Base-by-base conservation (phyloP, 2,888 invertebrate species). In the Plebejus melissa region DNA sequence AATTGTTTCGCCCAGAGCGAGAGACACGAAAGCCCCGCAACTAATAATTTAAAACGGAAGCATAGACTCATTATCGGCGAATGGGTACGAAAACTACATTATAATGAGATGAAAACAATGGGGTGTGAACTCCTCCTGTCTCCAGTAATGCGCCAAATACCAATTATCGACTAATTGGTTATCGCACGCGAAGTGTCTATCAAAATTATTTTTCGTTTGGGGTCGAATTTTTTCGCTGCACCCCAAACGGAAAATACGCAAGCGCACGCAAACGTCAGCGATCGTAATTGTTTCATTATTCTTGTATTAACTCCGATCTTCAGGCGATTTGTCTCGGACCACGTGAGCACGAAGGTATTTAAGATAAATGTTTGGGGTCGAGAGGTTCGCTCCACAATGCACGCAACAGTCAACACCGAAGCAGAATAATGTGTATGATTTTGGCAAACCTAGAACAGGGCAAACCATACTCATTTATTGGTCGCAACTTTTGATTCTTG, bases 211-310 rank as follows among this genome's bases (percentile, higher is more conserved):
- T 80, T 90, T 87, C 83, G 89, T 89, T 85, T 86, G 86, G 90
- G 82, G 78, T 82, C 84, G 86, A 71, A 54, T 84, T 88, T 88
- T 87, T 88, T 87, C 86, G 85, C 86, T 85, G 87, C 86, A 86
- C 89, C 90, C 89, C 83, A 77, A 70, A 69, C 84, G 82, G 84
- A 77, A 71, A 71, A 46, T 41, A 80, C 75, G 76, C 79, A 74
- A 76, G 76, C 80, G 78, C 82, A 92, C 91, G 92, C 91, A 85
- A 90, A 85, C 88, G 88, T 86, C 90, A 86, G 88, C 87, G 88
- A 87, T 87, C 83, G 88, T 93, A 93, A 93, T 93, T 92, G 91
- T 92, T 91, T 90, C 92, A 93, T 93, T 93, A 93, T 91, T 91
- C 88, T 90, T 90, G 88, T 90, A 92, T 93, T 93, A 93, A 93